Percentiles rank a stretch among this genome's conserved stretches.
phyloP scores from a whole-genome alignment of 2,888 invertebrate species.

The Leptinotarsa juncta region DNA sequence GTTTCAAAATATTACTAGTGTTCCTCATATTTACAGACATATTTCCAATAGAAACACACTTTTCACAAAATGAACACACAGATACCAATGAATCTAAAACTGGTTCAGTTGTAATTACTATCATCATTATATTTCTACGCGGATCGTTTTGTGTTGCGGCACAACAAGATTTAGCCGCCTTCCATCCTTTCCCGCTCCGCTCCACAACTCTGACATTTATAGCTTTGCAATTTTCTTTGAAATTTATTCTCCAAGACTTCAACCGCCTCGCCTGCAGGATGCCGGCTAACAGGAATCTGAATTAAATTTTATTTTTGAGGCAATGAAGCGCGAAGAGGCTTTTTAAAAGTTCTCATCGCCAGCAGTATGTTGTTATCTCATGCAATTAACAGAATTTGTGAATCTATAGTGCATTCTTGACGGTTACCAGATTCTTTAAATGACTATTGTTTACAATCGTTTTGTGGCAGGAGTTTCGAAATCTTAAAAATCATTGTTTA shows the following conservation, averaged over 20 bases:
- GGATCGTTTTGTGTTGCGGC: background rate
- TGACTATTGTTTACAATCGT: background rate
- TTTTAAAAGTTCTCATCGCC: slow-evolving; percentile 12
- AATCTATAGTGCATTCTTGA: slow-evolving; percentile 10
- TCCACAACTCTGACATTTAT: slow-evolving; percentile 34
- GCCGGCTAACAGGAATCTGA: slow-evolving; percentile 8
- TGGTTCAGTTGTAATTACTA: background rate
- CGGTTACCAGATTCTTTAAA: background rate
- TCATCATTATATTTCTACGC: background rate
- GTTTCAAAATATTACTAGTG: too few species aligned
- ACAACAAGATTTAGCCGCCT: slow-evolving; percentile 24
- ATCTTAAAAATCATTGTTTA: too few species aligned
- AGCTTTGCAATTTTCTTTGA: slow-evolving; percentile 36
- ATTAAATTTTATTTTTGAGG: slow-evolving; percentile 8
- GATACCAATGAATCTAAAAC: too few species aligned
- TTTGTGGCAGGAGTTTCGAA: background rate
- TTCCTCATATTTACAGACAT: too few species aligned
- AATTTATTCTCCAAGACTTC: slow-evolving; percentile 35
- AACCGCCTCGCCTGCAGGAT: slow-evolving; percentile 7
- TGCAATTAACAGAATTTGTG: slow-evolving; percentile 33
- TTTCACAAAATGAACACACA: too few species aligned
- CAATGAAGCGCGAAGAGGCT: background rate
- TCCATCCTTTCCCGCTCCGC: slow-evolving; percentile 7
- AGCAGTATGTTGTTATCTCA: slow-evolving; percentile 25
- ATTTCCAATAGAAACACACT: too few species aligned